Base-by-base conservation (phyloP, 2,113 vertebrate species). In the Taurulus bubalis region DNA sequence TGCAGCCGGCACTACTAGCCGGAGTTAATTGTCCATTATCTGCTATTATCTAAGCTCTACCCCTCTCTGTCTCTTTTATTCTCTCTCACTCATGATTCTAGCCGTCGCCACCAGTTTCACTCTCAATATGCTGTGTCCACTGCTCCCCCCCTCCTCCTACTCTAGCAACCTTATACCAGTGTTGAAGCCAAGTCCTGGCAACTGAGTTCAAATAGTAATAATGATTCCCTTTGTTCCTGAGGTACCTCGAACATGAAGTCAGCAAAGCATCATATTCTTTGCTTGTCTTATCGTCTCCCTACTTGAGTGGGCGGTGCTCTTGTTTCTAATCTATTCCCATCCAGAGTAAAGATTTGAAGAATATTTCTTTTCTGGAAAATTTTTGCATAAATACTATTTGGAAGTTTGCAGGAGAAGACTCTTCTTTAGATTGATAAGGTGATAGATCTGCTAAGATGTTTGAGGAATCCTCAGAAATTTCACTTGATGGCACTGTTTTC, bases 401-500 rank as follows among this genome's bases (percentile, higher is more conserved):
- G 51, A 75, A 42, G 68, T 32, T 65, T 36, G 68, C 60, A 69
- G 40, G 53, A 71, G 20, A 24, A 56, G 7, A 78, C 45, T 49
- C 28, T 22, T 34, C 55, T 40, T 80, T 45, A 76, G 56, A 80
- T 45, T 81, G 78, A 86, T 89, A 53, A 81, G 77, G 34, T 77
- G 83, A 79, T 77, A 28, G 82, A 77, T 84, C 76, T 81, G 71
- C 77, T 38, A 90, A 95, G 95, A 92, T 95, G 93, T 94, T 96
- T 96, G 94, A 97, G 96, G 95, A 96, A 96, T 96, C 96, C 96
- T 97, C 94, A 92, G 95, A 97, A 96, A 95, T 95, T 96, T 97
- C 98, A 98, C 97, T 98, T 98, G 98, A 99, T 99, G 98, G 98
- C 98, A 99, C 95, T 99, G 97, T 99, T 99, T 93, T 99, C 97